A percentile compares a stretch with the other conserved stretches of the same genome.
Conservation (phyloP, 2,797 vertebrate genomes). For the Petrocephalus sullivani region DNA sequence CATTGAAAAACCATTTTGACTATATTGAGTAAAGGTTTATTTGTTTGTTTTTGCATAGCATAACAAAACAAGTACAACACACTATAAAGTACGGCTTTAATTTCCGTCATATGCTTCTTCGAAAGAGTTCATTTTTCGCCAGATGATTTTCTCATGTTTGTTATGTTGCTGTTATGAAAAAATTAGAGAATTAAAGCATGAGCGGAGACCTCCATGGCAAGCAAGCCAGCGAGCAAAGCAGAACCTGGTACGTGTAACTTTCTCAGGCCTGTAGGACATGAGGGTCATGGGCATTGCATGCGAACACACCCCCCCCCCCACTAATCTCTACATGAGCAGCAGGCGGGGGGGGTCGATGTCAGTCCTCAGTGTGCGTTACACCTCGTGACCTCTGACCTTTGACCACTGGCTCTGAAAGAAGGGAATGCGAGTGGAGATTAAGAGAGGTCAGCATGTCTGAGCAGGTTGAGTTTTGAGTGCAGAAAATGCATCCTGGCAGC, state of each 20-base stretch:
- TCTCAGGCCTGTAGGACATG: neutral
- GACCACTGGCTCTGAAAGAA: slow-evolving; percentile 16
- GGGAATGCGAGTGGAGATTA: slow-evolving; percentile 16
- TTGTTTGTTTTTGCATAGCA: neutral
- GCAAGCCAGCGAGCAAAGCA: neutral
- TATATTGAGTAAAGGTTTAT: neutral
- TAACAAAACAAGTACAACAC: neutral
- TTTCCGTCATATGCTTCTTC: neutral
- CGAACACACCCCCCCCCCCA: neutral
- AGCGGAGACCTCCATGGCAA: neutral
- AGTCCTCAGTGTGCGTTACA: slow-evolving; percentile 13
- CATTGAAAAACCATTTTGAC: neutral
- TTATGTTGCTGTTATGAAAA: neutral
- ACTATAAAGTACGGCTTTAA: neutral
- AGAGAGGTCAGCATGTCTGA: slow-evolving; percentile 19
- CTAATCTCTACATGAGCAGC: neutral
- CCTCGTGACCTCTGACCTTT: neutral
- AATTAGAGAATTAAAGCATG: neutral
- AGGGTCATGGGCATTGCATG: neutral
- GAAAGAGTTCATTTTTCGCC: neutral
- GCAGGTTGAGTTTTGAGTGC: neutral
- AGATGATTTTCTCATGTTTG: neutral
- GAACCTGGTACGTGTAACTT: no score
- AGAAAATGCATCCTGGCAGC: neutral
- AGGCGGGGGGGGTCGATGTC: slow-evolving; percentile 25